Conservation (phyloP, 2,113 vertebrate genomes). For the Theropithecus gelada region DNA sequence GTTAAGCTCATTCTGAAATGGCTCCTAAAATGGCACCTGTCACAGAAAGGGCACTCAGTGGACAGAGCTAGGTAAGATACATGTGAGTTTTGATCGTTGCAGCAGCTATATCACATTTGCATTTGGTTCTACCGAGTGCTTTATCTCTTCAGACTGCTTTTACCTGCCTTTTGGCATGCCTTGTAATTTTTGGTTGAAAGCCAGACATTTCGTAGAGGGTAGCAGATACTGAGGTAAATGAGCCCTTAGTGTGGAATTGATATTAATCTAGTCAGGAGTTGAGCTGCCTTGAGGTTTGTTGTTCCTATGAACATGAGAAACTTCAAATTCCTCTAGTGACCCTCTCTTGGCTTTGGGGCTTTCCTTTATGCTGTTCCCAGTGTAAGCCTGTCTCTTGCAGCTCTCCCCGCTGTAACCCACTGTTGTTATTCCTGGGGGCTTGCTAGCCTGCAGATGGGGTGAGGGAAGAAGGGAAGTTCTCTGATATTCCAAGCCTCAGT, state of each 20-base stretch:
- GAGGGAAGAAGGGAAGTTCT: neutral
- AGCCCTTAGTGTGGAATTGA: neutral
- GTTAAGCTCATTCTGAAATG: constrained; percentile 14
- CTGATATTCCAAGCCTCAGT: neutral
- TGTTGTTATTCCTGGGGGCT: neutral
- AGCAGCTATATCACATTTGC: neutral
- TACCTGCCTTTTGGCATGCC: neutral
- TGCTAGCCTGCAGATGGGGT: neutral
- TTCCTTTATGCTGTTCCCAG: neutral
- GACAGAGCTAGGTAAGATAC: neutral
- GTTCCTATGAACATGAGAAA: neutral
- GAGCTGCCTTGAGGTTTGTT: neutral
- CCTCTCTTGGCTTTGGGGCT: neutral
- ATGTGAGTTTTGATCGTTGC: neutral
- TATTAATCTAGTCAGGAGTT: neutral
- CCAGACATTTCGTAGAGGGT: neutral
- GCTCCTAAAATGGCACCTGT: neutral
- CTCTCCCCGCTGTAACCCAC: neutral
- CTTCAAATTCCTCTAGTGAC: neutral
- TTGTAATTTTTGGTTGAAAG: constrained; percentile 13
- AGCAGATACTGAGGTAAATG: neutral
- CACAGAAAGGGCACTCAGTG: neutral
- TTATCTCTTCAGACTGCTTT: constrained; percentile 20
- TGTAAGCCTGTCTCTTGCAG: neutral
- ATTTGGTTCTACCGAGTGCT: neutral